Evolutionary conservation across 2,888 invertebrate genomes (phyloP), one percentile per base, ranked within the genome.

Genomic region (Nyleta sp.): DNA sequence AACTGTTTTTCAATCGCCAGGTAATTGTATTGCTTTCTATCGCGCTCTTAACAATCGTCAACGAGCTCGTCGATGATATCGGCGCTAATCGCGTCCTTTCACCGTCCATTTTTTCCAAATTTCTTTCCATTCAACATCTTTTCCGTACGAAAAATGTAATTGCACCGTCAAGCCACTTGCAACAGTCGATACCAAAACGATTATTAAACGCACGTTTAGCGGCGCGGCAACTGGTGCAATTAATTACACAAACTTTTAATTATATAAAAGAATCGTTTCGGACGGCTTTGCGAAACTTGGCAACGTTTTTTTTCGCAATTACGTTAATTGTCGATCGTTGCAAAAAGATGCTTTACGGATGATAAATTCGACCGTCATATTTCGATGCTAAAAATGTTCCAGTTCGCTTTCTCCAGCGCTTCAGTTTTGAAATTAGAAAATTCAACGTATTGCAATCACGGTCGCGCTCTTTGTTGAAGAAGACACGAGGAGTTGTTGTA

Each of bases 341-440:
- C 15, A 62, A 60, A 67, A 60, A 67, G 48, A 40, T 53, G 33
- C 59, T 65, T 75, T 75, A 60, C 68, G 74, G 74, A 65, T 75
- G 74, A 68, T 68, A 60, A 75, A 67, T 42, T 67, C 28, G 52
- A 42, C 24, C 35, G 53, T 44, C 52, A 40, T 72, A 55, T 64
- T 64, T 72, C 52, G 46, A 64, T 13, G 46, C 38, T 62, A 60
- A 38, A 53, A 72, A 40, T 48, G 60, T 48, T 64, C 15, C 52
- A 48, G 35, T 48, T 48, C 38, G 18, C 62, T 72, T 72, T 64
- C 64, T 64, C 57, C 50, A 4, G 15, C 18, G n/a, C 33, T 60
- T 38, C 20, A 35, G 52, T 60, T 70, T 72, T 72, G 52, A 55
- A 64, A 64, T 55, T 64, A 55, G 46, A 72, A 62, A 60, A 53